Evolutionary conservation across 2,888 invertebrate species (phyloP).

Genomic region (Pteria penguin): DNA sequence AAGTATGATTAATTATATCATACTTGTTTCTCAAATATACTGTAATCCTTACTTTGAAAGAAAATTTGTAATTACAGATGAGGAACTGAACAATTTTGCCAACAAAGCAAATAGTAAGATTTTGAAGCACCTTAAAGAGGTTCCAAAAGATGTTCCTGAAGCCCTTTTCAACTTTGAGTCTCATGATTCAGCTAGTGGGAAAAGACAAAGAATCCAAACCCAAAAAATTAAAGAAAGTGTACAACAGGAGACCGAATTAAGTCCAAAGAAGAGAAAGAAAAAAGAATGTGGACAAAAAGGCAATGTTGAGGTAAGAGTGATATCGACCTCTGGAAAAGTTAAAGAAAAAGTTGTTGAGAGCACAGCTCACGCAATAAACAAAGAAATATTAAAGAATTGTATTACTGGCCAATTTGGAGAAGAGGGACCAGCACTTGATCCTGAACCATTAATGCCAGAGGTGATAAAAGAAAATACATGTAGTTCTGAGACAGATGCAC

Average conservation of each 20-base stretch:
- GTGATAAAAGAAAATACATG: neutral
- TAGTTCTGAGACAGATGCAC: neutral
- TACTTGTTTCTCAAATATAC: no score
- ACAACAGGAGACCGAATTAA: neutral
- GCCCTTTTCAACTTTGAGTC: neutral
- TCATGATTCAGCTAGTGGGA: neutral
- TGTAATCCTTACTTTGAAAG: no score
- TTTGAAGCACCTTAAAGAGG: neutral
- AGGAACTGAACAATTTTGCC: neutral
- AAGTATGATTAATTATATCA: no score
- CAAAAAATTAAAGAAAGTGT: neutral
- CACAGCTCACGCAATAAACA: neutral
- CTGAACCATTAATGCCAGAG: neutral
- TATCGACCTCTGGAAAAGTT: no score
- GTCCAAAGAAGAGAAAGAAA: slow-evolving; percentile 4
- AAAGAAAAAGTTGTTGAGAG: neutral
- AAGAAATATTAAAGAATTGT: neutral
- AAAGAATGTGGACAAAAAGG: no score
- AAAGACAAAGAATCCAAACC: neutral
- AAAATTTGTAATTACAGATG: slow-evolving; percentile 7
- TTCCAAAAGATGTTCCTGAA: neutral
- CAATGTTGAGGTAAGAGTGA: no score
- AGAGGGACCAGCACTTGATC: neutral
- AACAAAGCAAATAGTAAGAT: neutral
- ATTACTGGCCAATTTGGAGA: neutral